These are phyloP conservation scores for Periophthalmus modestus DNA, from an alignment of 2,113 vertebrate species.

Conservation along the genomic window DNA sequence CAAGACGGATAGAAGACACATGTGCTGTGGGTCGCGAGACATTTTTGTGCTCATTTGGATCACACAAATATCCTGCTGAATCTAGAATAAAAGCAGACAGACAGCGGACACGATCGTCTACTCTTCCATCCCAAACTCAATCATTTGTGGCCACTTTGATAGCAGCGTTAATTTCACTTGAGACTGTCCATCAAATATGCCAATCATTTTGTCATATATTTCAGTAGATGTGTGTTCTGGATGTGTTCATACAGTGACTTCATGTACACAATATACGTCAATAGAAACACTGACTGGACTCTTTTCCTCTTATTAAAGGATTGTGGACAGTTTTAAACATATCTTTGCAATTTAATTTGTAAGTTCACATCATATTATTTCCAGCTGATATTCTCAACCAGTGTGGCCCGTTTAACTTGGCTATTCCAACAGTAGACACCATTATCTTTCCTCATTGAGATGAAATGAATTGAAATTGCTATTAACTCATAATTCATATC, in stretches of 20 bases:
- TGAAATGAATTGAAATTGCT: constrained; percentile 69
- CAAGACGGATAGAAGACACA: constrained; percentile 15
- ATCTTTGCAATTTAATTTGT: neutral
- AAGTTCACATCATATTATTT: neutral
- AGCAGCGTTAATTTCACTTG: constrained; percentile 46
- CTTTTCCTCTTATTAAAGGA: neutral
- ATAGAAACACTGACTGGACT: too few species aligned
- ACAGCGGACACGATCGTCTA: constrained; percentile 46
- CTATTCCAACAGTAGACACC: constrained; percentile 30
- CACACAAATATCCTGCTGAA: constrained; percentile 78
- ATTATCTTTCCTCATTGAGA: constrained; percentile 61
- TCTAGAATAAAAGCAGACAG: constrained; percentile 62
- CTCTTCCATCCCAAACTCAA: constrained; percentile 39
- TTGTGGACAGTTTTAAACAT: neutral
- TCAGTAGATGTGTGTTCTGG: neutral
- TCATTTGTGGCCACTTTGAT: constrained; percentile 54
- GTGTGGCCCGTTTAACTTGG: neutral
- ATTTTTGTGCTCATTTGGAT: constrained; percentile 71
- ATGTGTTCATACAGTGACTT: neutral
- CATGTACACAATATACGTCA: too few species aligned
- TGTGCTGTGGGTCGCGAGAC: constrained; percentile 38
- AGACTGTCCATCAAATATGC: constrained; percentile 42
- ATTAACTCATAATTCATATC: constrained; percentile 73
- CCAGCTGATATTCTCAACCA: neutral
- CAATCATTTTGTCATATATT: constrained; percentile 8